These are phyloP conservation scores for Cremastinae sp. DNA, from an alignment of 2,888 invertebrate species.

Conservation along the genomic window DNA sequence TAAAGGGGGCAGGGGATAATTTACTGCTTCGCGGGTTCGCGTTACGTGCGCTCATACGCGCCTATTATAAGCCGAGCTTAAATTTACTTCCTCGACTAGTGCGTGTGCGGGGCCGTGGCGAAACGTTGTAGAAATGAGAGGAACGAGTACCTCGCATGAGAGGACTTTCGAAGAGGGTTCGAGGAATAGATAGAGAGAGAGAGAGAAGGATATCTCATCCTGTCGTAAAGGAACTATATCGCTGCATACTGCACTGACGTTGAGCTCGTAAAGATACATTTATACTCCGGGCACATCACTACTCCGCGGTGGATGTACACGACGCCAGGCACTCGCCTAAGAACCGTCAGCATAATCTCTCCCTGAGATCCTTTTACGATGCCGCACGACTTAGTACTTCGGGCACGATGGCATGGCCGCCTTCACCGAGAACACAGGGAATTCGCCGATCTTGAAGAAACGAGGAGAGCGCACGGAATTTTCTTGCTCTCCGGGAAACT, in stretches of 20 bases:
- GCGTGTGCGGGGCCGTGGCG: background rate
- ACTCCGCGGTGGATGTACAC: constrained; percentile 60
- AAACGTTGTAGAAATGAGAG: constrained; percentile 36
- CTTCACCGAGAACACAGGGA: constrained; percentile 15
- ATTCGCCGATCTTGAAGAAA: constrained; percentile 2
- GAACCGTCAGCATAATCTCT: constrained; percentile 68
- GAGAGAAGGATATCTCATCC: constrained; percentile 19
- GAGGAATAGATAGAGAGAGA: constrained; percentile 27
- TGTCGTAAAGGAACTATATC: constrained; percentile 54
- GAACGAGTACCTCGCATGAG: constrained; percentile 28
- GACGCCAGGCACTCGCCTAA: constrained; percentile 55
- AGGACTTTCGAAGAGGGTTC: constrained; percentile 33
- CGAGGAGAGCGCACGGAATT: constrained; percentile 24
- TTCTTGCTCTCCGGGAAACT: constrained; percentile 14
- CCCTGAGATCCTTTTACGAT: constrained; percentile 65
- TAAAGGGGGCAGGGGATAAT: constrained; percentile 32
- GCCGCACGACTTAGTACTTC: constrained; percentile 65
- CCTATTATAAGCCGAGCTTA: constrained; percentile 50
- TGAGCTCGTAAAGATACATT: constrained; percentile 69
- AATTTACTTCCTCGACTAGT: constrained; percentile 29
- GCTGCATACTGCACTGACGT: constrained; percentile 60
- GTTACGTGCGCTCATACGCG: constrained; percentile 43
- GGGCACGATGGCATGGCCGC: constrained; percentile 55
- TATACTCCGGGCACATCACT: constrained; percentile 64
- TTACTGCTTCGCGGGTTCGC: constrained; percentile 41